phyloP scores from a whole-genome alignment of 1,140 invertebrate genomes.

The Drosophila elegans region DNA sequence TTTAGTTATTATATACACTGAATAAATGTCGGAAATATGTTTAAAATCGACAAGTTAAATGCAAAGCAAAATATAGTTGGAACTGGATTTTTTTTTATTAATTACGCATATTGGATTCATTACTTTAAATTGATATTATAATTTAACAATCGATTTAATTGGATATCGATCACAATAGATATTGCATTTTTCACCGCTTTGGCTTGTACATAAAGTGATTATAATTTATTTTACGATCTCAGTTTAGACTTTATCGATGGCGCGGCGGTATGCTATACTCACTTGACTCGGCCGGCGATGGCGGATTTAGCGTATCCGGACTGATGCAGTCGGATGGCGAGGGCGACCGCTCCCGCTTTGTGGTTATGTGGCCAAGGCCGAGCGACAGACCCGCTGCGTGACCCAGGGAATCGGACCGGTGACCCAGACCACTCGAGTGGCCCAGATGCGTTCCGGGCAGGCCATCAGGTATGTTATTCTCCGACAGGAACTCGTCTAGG shows the following conservation, averaged over 20 bases:
- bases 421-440: constrained; percentile 83
- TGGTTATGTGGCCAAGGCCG: constrained; percentile 86
- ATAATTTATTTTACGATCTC: constrained; percentile 21
- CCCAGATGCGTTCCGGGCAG: constrained; percentile 88
- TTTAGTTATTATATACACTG: background rate
- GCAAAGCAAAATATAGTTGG: background rate
- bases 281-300: constrained; percentile 94
- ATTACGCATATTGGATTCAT: background rate
- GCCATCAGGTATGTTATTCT: constrained; percentile 95
- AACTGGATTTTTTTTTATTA: constrained; percentile 1
- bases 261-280: constrained; percentile 84
- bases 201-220: background rate
- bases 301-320: constrained; percentile 93
- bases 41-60: background rate
- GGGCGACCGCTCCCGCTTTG: constrained; percentile 92
- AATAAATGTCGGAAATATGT: background rate
- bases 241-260: constrained; percentile 9
- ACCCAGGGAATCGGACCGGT: constrained; percentile 85
- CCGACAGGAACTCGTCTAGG: constrained; percentile 97
- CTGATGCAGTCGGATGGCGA: constrained; percentile 94
- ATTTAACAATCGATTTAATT: background rate
- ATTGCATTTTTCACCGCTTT: constrained; percentile 1
- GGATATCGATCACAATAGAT: background rate
- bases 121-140: background rate
- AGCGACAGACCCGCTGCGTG: constrained; percentile 86